Conservation (phyloP, 2,113 vertebrate species). For the Suricata suricatta region DNA sequence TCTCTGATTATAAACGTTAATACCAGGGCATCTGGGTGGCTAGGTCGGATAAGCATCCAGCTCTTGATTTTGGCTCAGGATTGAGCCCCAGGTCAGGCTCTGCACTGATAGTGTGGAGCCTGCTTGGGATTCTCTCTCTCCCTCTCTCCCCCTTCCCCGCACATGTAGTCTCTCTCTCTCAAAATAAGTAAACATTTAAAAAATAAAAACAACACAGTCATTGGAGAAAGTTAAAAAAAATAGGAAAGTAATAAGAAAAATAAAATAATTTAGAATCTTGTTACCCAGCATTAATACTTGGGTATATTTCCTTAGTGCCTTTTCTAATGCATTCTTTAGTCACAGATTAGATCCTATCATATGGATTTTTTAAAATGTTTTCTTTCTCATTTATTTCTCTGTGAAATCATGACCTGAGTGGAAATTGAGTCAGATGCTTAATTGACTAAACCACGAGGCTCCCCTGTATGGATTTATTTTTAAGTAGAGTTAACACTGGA, state of each 20-base stretch:
- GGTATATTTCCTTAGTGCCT: not conserved
- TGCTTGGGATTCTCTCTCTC: no score
- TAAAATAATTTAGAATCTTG: not conserved
- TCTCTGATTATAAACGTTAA: not conserved
- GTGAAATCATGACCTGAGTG: no score
- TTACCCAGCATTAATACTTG: not conserved
- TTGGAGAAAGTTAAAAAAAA: conserved; percentile 35
- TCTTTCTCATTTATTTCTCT: no score
- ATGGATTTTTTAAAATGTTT: not conserved
- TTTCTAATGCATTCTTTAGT: not conserved
- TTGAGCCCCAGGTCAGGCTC: no score
- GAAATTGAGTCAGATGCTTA: no score
- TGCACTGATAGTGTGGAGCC: no score
- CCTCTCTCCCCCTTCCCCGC: no score
- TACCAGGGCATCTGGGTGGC: not conserved
- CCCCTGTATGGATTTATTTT: not conserved
- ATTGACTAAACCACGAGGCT: no score
- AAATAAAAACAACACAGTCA: not conserved
- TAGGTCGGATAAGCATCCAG: no score
- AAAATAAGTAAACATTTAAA: no score
- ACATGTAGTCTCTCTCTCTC: no score
- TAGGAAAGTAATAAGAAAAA: conserved; percentile 7
- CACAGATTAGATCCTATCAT: not conserved
- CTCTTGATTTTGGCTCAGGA: no score
- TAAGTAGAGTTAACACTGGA: not conserved